Evolutionary conservation across 2,113 vertebrate species (phyloP).

Genomic region (Copsychus sechellarum): DNA sequence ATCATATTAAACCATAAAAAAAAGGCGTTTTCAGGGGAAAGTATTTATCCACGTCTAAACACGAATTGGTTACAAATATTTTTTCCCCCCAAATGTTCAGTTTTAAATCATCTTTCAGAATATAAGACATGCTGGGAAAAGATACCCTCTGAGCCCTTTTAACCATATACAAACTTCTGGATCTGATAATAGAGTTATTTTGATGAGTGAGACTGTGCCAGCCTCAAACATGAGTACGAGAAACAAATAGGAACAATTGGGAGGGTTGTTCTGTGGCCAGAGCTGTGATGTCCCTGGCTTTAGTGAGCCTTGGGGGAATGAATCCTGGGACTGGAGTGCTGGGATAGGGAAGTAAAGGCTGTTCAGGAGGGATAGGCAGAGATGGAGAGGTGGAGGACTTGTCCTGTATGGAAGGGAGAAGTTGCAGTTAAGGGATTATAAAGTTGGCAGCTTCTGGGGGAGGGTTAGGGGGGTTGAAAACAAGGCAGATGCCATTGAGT

Average conservation of each 20-base stretch:
- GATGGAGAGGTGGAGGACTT: background rate
- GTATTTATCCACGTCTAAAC: background rate
- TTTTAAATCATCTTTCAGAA: background rate
- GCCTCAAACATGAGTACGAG: background rate
- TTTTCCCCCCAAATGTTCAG: background rate
- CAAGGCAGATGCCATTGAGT: background rate
- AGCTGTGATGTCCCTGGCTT: background rate
- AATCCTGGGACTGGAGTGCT: background rate
- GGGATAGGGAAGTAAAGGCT: background rate
- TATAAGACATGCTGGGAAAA: background rate
- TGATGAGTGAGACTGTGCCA: background rate
- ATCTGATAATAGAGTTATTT: conserved; percentile 7
- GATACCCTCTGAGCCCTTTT: background rate
- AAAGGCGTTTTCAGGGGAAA: background rate
- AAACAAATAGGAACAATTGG: background rate
- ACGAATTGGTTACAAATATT: background rate
- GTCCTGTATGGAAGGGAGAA: background rate
- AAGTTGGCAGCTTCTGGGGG: background rate
- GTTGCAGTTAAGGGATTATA: background rate
- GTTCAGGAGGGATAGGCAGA: background rate
- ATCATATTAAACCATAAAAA: background rate
- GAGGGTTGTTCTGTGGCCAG: background rate
- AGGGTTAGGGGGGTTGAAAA: background rate
- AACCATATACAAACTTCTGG: background rate
- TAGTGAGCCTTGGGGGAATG: background rate